Conservation (phyloP, 2,888 invertebrate species). For the Ditylenchus weischeri region DNA sequence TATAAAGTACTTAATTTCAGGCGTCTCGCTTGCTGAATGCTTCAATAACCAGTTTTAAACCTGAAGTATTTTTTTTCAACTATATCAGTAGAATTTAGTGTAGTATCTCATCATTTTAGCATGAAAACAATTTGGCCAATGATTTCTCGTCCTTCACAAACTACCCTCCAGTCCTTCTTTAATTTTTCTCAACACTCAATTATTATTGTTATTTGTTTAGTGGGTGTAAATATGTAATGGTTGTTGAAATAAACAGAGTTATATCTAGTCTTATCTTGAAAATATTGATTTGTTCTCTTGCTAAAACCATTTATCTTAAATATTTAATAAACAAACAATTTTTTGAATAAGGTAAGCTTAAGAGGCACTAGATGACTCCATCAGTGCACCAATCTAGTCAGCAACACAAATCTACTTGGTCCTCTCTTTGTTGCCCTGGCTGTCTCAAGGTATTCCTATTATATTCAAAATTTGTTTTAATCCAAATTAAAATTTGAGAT, state of each 20-base stretch:
- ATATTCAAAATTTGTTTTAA: background rate
- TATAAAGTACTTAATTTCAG: constrained; percentile 8
- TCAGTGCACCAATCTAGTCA: constrained; percentile 41
- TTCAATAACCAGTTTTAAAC: constrained; percentile 69
- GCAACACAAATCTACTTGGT: background rate
- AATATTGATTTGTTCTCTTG: no score
- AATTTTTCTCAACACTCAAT: no score
- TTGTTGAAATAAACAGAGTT: no score
- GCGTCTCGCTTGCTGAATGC: constrained; percentile 24
- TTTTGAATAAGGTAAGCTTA: no score
- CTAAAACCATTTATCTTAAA: no score
- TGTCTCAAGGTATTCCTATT: constrained; percentile 40
- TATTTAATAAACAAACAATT: no score
- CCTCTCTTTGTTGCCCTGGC: constrained; percentile 41
- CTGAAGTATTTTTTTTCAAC: constrained; percentile 58
- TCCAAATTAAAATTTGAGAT: constrained; percentile 11
- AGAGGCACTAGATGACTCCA: constrained; percentile 37
- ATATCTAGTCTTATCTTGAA: no score
- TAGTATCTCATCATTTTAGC: constrained; percentile 61
- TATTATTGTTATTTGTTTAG: background rate
- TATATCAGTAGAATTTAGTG: no score
- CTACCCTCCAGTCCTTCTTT: constrained; percentile 60
- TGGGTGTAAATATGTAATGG: background rate
- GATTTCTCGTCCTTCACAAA: constrained; percentile 87
- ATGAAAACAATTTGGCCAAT: constrained; percentile 84